Conservation (phyloP, 1,140 invertebrate species). For the Mizuhopecten yessoensis region DNA sequence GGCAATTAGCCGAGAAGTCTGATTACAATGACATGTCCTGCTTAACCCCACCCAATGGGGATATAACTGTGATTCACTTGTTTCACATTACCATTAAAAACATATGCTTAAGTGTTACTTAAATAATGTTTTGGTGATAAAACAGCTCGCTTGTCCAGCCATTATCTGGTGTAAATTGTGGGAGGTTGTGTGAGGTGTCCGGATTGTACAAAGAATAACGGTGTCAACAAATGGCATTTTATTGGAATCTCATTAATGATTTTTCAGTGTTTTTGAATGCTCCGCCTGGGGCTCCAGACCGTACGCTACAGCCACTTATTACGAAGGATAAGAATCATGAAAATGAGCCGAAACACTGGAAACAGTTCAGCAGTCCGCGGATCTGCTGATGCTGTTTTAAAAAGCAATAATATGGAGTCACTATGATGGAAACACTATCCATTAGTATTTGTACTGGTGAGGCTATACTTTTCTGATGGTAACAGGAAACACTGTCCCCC, state of each 20-base stretch:
- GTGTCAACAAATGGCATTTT: neutral
- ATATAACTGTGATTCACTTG: neutral
- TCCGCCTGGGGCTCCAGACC: neutral
- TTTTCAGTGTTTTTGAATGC: slow-evolving; percentile 33
- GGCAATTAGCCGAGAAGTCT: neutral
- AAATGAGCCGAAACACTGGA: neutral
- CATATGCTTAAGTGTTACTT: neutral
- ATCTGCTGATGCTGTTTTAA: neutral
- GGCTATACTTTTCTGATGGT: no score
- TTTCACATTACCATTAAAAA: neutral
- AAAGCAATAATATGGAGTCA: neutral
- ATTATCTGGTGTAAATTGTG: neutral
- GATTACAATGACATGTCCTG: neutral
- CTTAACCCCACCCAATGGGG: neutral
- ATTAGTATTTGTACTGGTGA: no score
- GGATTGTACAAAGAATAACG: neutral
- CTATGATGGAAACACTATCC: neutral
- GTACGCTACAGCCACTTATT: neutral
- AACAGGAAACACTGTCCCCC: neutral
- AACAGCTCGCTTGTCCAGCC: neutral
- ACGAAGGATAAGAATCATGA: neutral
- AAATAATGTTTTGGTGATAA: neutral
- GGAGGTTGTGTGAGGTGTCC: neutral
- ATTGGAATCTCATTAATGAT: slow-evolving; percentile 21
- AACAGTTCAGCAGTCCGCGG: neutral